A percentile compares a stretch with the other conserved stretches of the same genome.
Evolutionary conservation across 1,140 invertebrate genomes (phyloP).

Genomic region (Ditylenchus dipsaci): DNA sequence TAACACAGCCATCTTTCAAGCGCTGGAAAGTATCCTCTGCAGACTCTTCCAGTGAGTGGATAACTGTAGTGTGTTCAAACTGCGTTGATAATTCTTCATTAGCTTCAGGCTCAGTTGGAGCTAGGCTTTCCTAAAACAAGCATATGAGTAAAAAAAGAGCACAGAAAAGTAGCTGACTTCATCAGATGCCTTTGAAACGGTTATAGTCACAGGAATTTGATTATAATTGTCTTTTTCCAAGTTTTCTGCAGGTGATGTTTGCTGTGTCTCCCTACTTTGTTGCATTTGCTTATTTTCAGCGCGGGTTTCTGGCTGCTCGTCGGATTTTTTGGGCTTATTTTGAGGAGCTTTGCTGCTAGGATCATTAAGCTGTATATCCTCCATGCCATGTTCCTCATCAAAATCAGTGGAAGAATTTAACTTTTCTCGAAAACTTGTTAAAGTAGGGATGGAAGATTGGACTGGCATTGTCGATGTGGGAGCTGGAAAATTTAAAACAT

Average conservation of each 20-base stretch:
- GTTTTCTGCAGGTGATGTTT: not conserved
- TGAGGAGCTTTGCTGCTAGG: not conserved
- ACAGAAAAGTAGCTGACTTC: not conserved
- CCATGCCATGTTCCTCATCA: not conserved
- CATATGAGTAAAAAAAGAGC: not conserved
- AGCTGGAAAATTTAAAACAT: too few species aligned
- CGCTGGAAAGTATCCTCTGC: slow-evolving; percentile 48
- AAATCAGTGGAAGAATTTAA: not conserved
- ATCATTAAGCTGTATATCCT: not conserved
- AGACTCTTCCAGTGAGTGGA: slow-evolving; percentile 48
- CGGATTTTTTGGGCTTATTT: too few species aligned
- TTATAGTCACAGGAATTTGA: not conserved
- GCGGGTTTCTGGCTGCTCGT: not conserved
- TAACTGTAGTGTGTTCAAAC: slow-evolving; percentile 40
- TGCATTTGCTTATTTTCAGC: not conserved
- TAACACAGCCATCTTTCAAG: slow-evolving; percentile 33
- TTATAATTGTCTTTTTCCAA: not conserved
- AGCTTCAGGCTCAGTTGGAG: not conserved
- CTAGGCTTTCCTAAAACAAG: slow-evolving; percentile 6
- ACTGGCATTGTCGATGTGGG: too few species aligned
- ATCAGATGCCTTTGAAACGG: not conserved
- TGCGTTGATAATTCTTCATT: not conserved
- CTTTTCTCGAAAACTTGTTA: too few species aligned
- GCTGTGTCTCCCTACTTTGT: not conserved
- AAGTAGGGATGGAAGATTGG: too few species aligned